Percentiles rank a stretch among this genome's conserved stretches.
These are phyloP conservation scores for Thera britannica DNA, from an alignment of 2,888 invertebrate species.

Conservation along the genomic window DNA sequence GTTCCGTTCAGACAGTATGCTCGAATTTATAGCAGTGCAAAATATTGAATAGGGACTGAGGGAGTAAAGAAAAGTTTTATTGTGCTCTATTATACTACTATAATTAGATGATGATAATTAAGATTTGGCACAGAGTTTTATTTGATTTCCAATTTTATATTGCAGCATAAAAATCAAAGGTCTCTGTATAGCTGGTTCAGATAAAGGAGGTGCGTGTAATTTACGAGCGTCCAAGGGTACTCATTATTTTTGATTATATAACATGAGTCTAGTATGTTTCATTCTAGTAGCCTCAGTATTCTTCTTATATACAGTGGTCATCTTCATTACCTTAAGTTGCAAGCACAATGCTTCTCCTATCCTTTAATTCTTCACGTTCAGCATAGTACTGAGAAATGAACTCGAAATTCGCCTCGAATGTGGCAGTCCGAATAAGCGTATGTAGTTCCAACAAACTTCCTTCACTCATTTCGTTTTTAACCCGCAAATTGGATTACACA, in stretches of 20 bases:
- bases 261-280: too few relatives aligned
- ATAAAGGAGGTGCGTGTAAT: too few relatives aligned
- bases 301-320: too few relatives aligned
- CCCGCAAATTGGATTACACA: conserved; percentile 61
- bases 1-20: conserved; percentile 81
- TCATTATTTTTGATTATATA: too few relatives aligned
- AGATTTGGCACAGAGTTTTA: conserved; percentile 41
- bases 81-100: conserved; percentile 63
- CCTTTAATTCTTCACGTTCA: neutral
- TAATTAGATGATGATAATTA: conserved; percentile 67
- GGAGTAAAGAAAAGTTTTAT: conserved; percentile 58
- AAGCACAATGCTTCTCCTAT: neutral
- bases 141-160: neutral
- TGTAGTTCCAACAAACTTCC: neutral
- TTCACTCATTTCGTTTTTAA: conserved; percentile 48
- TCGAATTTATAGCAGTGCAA: conserved; percentile 79
- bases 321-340: neutral
- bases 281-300: too few relatives aligned
- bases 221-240: too few relatives aligned
- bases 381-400: neutral
- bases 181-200: too few relatives aligned
- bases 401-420: neutral
- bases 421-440: neutral
- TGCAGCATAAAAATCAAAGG: neutral
- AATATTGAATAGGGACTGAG: conserved; percentile 72